Conservation (phyloP, 37 sponge, comb jelly and placozoan genomes). For the Axinella damicornis region DNA sequence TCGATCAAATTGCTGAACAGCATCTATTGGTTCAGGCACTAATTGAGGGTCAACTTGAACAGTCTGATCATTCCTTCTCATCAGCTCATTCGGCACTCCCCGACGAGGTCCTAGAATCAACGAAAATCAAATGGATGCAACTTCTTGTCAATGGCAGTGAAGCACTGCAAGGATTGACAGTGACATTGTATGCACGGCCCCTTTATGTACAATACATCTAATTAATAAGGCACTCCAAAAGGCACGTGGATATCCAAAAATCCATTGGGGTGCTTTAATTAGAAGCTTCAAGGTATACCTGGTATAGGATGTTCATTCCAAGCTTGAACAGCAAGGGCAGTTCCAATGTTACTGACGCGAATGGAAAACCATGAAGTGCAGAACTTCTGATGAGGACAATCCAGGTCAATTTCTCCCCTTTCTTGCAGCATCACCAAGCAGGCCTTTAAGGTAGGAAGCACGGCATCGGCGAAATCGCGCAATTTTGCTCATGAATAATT, state of each 20-base stretch:
- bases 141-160: no score
- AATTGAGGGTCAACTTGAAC: not conserved
- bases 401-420: slow-evolving; percentile 35
- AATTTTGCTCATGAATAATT: no score
- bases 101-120: not conserved
- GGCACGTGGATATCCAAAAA: no score
- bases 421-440: slow-evolving; percentile 39
- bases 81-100: slow-evolving; percentile 1
- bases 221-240: no score
- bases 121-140: not conserved
- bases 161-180: no score
- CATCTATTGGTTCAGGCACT: slow-evolving; percentile 14
- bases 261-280: no score
- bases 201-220: no score
- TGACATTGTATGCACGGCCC: no score
- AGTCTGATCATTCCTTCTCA: not conserved
- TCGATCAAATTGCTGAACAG: slow-evolving; percentile 7
- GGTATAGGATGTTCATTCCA: slow-evolving; percentile 70
- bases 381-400: slow-evolving; percentile 20
- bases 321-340: slow-evolving; percentile 27
- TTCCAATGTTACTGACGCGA: slow-evolving; percentile 27
- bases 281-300: no score
- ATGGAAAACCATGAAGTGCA: slow-evolving; percentile 67
- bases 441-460: no score
- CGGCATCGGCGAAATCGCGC: no score